A percentile compares a stretch with the other conserved stretches of the same genome.
phyloP scores from a whole-genome alignment of 2,113 vertebrate species.

The Hyperopisus bebe region DNA sequence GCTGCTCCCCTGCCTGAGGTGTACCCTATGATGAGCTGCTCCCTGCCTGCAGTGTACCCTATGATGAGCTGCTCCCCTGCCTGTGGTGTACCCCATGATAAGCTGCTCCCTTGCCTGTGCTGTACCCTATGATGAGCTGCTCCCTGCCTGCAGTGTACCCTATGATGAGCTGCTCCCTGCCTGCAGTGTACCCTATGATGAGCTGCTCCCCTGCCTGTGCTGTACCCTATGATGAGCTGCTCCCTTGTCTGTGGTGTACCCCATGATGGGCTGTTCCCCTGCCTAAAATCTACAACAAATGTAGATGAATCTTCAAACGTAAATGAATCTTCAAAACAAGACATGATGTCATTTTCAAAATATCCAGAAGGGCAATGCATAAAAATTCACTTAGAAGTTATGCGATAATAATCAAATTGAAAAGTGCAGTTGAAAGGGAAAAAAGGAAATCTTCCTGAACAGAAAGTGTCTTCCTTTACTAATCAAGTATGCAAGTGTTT shows the following conservation, averaged over 20 bases:
- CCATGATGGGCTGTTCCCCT: neutral
- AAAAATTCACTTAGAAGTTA: neutral
- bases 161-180: too few relatives aligned
- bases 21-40: too few relatives aligned
- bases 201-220: accelerated
- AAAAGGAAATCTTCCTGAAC: neutral
- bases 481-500: neutral
- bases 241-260: too few relatives aligned
- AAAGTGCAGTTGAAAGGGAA: neutral
- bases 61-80: too few relatives aligned
- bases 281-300: neutral
- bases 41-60: too few relatives aligned
- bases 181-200: too few relatives aligned
- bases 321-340: neutral
- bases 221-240: too few relatives aligned
- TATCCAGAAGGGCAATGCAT: neutral
- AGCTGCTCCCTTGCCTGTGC: accelerated
- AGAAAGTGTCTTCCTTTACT: neutral
- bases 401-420: neutral
- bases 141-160: too few relatives aligned
- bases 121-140: too few relatives aligned
- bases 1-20: too few relatives aligned
- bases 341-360: neutral
- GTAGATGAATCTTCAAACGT: neutral
- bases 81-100: too few relatives aligned